Evolutionary conservation across 2,113 vertebrate genomes (phyloP).

Genomic region (Vulpes lagopus): DNA sequence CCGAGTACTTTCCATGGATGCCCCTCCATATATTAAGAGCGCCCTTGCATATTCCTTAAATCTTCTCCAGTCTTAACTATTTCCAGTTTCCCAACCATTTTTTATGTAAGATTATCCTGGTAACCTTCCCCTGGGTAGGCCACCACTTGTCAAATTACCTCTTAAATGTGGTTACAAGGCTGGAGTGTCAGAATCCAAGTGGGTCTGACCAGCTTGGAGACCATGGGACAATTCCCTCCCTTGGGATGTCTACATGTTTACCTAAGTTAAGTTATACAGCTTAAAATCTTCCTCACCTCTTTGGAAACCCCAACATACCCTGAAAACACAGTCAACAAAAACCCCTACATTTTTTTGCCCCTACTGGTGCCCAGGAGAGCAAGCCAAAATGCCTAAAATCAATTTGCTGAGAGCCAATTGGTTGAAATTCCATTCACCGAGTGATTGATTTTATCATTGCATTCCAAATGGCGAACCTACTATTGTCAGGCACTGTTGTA

Average conservation of each 20-base stretch:
- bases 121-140: neutral
- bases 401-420: neutral
- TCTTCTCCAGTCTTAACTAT: neutral
- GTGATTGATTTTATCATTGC: neutral
- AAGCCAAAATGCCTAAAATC: neutral
- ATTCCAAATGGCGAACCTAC: neutral
- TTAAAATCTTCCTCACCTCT: neutral
- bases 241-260: neutral
- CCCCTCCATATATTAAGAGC: neutral
- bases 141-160: neutral
- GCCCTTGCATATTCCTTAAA: neutral
- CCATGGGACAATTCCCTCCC: neutral
- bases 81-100: neutral
- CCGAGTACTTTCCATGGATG: neutral
- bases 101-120: neutral
- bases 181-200: neutral
- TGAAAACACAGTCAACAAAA: constrained; percentile 14
- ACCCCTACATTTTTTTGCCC: neutral
- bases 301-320: neutral
- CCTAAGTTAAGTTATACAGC: neutral
- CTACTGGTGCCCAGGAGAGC: neutral
- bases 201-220: neutral
- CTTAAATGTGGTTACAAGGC: neutral
- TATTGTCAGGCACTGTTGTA: neutral
- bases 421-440: neutral